These are phyloP conservation scores for Sinelater perroti DNA, from an alignment of 2,888 invertebrate species.

Conservation along the genomic window DNA sequence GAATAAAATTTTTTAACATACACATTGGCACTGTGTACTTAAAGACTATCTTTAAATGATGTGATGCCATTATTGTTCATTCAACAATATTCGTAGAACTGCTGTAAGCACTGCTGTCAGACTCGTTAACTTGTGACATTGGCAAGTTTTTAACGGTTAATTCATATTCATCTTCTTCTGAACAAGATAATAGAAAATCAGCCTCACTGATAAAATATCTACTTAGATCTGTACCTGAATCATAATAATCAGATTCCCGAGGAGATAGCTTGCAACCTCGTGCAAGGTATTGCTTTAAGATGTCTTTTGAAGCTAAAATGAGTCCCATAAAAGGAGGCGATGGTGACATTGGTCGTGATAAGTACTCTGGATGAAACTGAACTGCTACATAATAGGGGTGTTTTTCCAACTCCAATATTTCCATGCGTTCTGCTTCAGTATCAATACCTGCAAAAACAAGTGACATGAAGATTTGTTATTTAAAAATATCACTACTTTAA, in stretches of 20 bases:
- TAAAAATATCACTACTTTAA: no score
- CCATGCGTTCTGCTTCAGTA: slow-evolving; percentile 88
- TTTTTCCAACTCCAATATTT: slow-evolving; percentile 84
- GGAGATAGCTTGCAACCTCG: slow-evolving; percentile 81
- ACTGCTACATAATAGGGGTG: slow-evolving; percentile 96
- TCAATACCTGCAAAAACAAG: slow-evolving; percentile 68
- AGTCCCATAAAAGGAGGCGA: slow-evolving; percentile 96
- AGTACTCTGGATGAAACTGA: slow-evolving; percentile 98
- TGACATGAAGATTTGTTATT: background rate
- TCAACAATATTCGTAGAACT: slow-evolving; percentile 49
- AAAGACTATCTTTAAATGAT: background rate
- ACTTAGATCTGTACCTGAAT: slow-evolving; percentile 32
- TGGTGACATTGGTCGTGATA: slow-evolving; percentile 88
- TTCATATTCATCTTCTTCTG: slow-evolving; percentile 51
- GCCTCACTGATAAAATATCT: no score
- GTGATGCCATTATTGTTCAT: slow-evolving; percentile 9
- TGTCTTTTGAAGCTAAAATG: slow-evolving; percentile 87
- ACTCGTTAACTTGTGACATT: slow-evolving; percentile 45
- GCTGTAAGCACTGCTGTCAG: slow-evolving; percentile 56
- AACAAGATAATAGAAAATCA: slow-evolving; percentile 28
- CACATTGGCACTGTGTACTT: slow-evolving; percentile 2
- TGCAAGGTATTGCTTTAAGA: slow-evolving; percentile 76
- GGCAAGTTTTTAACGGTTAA: slow-evolving; percentile 46
- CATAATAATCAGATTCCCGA: slow-evolving; percentile 69
- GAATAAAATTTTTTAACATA: background rate